Percentiles rank a stretch among this genome's conserved stretches.
Evolutionary conservation across 2,113 vertebrate genomes (phyloP).

Genomic region (Synchiropus splendidus): DNA sequence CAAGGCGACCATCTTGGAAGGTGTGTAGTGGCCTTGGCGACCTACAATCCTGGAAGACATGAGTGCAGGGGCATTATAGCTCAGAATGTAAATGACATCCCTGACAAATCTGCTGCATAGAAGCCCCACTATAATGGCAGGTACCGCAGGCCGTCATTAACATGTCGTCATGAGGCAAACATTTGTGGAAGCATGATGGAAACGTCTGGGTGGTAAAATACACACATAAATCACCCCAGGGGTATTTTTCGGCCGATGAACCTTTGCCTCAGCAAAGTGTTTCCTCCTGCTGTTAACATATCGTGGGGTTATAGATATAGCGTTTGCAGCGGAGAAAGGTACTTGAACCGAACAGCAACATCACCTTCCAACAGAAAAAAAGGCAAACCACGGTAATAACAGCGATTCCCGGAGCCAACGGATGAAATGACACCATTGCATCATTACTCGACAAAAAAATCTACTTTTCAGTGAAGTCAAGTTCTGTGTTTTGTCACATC

Average conservation of each 20-base stretch:
- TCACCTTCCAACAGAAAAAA: slow-evolving; percentile 21
- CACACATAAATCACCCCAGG: slow-evolving; percentile 15
- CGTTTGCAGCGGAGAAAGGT: slow-evolving; percentile 28
- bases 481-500: slow-evolving; percentile 32
- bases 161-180: slow-evolving; percentile 10
- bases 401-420: slow-evolving; percentile 17
- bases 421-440: slow-evolving; percentile 11
- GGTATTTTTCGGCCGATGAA: slow-evolving; percentile 14
- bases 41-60: slow-evolving; percentile 44
- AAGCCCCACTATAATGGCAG: background rate
- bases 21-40: slow-evolving; percentile 24
- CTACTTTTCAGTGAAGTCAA: slow-evolving; percentile 30
- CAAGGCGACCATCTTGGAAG: slow-evolving; percentile 85
- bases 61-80: background rate
- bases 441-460: slow-evolving; percentile 13
- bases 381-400: slow-evolving; percentile 24
- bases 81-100: background rate
- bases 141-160: slow-evolving; percentile 9
- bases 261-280: slow-evolving; percentile 15
- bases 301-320: slow-evolving; percentile 18
- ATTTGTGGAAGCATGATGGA: slow-evolving; percentile 1
- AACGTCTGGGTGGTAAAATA: slow-evolving; percentile 8
- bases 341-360: slow-evolving; percentile 13
- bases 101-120: background rate
- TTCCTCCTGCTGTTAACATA: slow-evolving; percentile 11